phyloP scores from a whole-genome alignment of 2,888 invertebrate species.

The Eulithis testata region DNA sequence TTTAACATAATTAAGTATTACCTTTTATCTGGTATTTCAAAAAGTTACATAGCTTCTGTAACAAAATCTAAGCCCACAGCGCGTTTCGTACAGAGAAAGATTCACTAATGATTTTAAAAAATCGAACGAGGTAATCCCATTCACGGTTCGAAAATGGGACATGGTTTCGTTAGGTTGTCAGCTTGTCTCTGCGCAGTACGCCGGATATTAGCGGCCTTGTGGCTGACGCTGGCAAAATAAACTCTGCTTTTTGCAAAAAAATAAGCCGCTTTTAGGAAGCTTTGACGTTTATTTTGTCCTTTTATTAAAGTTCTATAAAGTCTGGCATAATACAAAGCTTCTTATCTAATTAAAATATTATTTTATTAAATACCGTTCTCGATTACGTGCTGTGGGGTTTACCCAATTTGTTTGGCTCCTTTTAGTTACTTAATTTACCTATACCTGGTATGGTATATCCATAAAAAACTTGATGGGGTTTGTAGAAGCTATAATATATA shows the following conservation, averaged over 20 bases:
- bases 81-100: background rate
- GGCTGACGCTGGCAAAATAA: conserved; percentile 46
- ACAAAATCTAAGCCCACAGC: background rate
- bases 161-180: conserved; percentile 44
- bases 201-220: conserved; percentile 67
- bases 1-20: no score
- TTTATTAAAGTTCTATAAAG: background rate
- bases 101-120: conserved; percentile 7
- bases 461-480: no score
- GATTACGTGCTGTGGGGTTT: no score
- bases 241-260: background rate
- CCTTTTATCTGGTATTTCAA: no score
- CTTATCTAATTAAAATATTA: no score
- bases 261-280: background rate
- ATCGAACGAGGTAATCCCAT: conserved; percentile 25
- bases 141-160: conserved; percentile 24
- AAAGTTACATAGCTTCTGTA: no score
- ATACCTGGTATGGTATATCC: no score
- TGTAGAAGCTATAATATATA: no score
- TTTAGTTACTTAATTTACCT: no score
- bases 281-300: background rate
- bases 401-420: no score
- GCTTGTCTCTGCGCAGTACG: conserved; percentile 46
- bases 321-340: background rate
- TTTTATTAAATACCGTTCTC: no score